Base-by-base conservation (phyloP, 2,797 vertebrate genomes). In the Neopelma chrysocephalum region DNA sequence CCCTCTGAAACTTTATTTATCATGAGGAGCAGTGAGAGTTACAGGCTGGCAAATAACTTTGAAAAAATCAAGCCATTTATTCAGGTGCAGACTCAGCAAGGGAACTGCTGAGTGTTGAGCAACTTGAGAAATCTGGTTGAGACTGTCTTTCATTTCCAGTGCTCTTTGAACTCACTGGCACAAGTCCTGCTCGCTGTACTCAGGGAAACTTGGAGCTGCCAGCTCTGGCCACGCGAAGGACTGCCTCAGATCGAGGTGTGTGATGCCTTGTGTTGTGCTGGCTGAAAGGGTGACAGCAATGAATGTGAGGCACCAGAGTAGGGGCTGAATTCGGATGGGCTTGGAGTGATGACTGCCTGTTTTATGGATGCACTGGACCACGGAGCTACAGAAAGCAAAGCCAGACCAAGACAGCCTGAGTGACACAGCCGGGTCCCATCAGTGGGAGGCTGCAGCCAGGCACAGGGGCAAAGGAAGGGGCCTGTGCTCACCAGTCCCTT, bases 21-120 rank as follows among this genome's bases (percentile, higher is more conserved):
- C 95, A 87, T 90, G 84, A 75, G 75, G 61, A 95, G 40, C 23
- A 78, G 71, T 2, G 8, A 91, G 92, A 87, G 83, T 34, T 91
- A 58, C 82, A 82, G 61, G 84, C 61, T 51, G 65, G 78, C 3
- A 8, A 96, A 48, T 65, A 85, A 75, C 89, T 93, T 51, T 45
- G 75, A 94, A 87, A 40, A 96, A 93, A 92, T 94, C 94, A 85
- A 93, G 75, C 61, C 79, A 87, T 92, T 95, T 95, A 95, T 42
- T 91, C 90, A 93, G 89, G 69, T 96, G 96, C 96, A 82, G 90
- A 95, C 75, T 96, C 96, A 95, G 94, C 95, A 95, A 76, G 65
- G 69, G 90, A 95, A 80, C 89, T 85, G 92, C 88, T 93, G 94
- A 93, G 92, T 5, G 89, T 82, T 90, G 91, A 86, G 93, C 92